Base-by-base conservation (phyloP, 2,113 vertebrate genomes). In the Colossoma macropomum region DNA sequence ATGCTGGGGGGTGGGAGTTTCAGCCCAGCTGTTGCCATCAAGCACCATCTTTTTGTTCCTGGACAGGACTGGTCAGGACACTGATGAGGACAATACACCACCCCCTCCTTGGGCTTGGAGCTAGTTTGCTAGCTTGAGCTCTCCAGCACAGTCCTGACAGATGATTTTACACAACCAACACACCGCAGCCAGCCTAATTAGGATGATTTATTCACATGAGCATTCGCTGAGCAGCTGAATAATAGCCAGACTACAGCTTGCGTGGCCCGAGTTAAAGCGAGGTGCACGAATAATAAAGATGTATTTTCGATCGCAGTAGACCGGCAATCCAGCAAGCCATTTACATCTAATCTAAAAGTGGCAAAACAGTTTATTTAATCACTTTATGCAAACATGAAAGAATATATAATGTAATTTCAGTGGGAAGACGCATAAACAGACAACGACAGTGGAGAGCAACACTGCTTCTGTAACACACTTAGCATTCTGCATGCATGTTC, bases 151-250 rank as follows among this genome's bases (percentile, higher is more conserved):
- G 66, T 12, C 32, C 66, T 69, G 66, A 69, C 68, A 13, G 52
- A 80, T 60, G 15, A 38, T 27, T 65, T 69, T 25, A 28, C 79
- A 72, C 32, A 25, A 74, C 38, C 80, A 68, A 59, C 78, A 83
- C 25, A 65, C 21, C 85, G 25, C 78, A 79, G 73, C 80, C 62
- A 60, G 60, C 54, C 45, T 77, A 86, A 85, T 86, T 73, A 83
- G 60, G 79, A 80, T 75, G 77, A 83, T 82, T 83, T 85, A 83
- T 84, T 83, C 68, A 74, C 83, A 77, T 79, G 77, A 79, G 79
- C 69, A 41, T 73, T 84, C 41, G 25, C 60, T 41, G 32, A 79
- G 28, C 38, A 30, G 27, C 48, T 70, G 69, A 74, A 86, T 59
- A 79, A 82, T 73, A 68, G 63, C 73, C 66, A 63, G 79, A 77